phyloP scores from a whole-genome alignment of 2,113 vertebrate genomes.

The Eudyptes chrysolophus region DNA sequence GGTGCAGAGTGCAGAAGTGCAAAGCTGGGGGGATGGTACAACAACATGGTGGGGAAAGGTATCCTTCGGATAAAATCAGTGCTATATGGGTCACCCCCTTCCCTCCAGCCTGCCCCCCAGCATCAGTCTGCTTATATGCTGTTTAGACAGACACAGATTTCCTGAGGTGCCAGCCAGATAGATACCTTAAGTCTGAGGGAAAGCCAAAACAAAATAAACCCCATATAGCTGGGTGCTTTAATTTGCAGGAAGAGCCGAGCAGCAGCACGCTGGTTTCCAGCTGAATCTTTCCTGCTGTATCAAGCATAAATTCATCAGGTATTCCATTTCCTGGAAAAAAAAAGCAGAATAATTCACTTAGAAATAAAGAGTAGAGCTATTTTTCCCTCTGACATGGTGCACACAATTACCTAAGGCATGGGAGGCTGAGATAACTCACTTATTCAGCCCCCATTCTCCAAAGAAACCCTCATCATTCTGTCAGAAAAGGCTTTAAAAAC shows the following conservation, averaged over 20 bases:
- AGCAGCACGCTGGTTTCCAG: background rate
- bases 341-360: constrained; percentile 1
- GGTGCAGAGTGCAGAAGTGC: background rate
- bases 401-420: constrained; percentile 27
- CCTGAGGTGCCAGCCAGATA: background rate
- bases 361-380: constrained; percentile 6
- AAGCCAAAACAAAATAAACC: background rate
- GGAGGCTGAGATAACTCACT: constrained; percentile 38
- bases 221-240: background rate
- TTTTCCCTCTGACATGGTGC: constrained; percentile 3
- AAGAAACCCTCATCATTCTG: constrained; percentile 36
- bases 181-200: background rate
- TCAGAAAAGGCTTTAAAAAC: constrained; percentile 29
- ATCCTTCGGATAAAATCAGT: background rate
- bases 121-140: background rate
- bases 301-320: constrained; percentile 29
- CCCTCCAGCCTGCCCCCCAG: background rate
- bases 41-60: background rate
- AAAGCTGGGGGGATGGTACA: background rate
- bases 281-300: background rate
- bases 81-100: background rate
- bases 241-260: background rate
- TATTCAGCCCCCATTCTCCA: background rate
- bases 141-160: background rate
- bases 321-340: background rate